phyloP scores from a whole-genome alignment of 2,113 vertebrate genomes.

The Sylvilagus bachmani region DNA sequence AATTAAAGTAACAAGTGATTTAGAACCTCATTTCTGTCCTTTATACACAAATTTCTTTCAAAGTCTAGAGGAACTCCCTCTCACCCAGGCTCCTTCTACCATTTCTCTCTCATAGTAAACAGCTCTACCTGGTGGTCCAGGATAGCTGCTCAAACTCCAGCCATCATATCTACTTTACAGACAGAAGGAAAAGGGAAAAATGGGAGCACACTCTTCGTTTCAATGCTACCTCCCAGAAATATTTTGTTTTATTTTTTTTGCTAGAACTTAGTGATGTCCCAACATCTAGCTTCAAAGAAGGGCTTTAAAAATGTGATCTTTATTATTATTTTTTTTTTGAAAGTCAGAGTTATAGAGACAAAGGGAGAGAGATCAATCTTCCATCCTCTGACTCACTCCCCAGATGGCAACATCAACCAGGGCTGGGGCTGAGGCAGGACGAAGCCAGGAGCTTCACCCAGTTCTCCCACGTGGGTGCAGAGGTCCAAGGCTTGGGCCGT shows the following conservation, averaged over 20 bases:
- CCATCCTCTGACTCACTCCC: too few species aligned
- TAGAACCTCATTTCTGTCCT: conserved; percentile 33
- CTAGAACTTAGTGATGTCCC: not conserved
- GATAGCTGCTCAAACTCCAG: not conserved
- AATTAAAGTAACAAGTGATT: conserved; percentile 27
- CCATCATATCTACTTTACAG: not conserved
- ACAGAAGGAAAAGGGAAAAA: not conserved
- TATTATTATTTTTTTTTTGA: not conserved
- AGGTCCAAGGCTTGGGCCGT: too few species aligned
- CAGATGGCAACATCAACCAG: not conserved
- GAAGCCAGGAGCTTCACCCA: too few species aligned
- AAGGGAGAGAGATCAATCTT: too few species aligned
- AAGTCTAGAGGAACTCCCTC: not conserved
- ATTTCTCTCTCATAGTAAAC: not conserved
- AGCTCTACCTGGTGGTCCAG: not conserved
- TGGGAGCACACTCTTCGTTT: not conserved
- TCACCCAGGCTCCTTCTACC: not conserved
- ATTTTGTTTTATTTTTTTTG: not conserved
- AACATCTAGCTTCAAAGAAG: not conserved
- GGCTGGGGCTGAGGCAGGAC: not conserved
- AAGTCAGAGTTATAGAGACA: too few species aligned
- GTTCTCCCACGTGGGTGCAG: too few species aligned
- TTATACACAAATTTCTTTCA: not conserved
- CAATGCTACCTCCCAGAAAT: not conserved
- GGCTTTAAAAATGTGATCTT: not conserved